Evolutionary conservation across 1,140 invertebrate species (phyloP).

Genomic region (Asobara japonica): DNA sequence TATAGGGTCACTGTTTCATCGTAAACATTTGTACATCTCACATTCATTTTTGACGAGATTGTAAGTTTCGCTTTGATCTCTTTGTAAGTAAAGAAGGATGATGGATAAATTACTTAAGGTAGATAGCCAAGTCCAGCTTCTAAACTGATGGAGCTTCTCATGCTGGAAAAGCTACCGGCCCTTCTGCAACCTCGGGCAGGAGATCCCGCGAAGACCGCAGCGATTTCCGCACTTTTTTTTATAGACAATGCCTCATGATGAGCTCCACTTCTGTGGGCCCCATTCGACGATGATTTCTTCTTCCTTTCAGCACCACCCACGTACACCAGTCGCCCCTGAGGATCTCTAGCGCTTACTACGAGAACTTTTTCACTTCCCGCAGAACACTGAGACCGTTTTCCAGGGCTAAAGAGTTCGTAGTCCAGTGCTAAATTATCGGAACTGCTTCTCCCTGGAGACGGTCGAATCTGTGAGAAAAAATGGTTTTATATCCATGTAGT

Average conservation of each 20-base stretch:
- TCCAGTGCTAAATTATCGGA: constrained; percentile 76
- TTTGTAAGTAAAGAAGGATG: not conserved
- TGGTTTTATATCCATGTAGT: not conserved
- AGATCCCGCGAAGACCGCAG: constrained; percentile 76
- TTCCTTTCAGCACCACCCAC: constrained; percentile 66
- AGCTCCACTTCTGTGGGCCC: constrained; percentile 41
- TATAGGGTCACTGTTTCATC: too few species aligned
- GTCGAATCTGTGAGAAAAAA: constrained; percentile 44
- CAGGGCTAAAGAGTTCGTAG: constrained; percentile 75
- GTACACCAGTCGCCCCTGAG: constrained; percentile 67
- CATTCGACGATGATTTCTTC: constrained; percentile 51
- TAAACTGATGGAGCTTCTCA: constrained; percentile 59
- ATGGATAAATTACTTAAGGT: constrained; percentile 45
- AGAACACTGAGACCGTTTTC: constrained; percentile 57
- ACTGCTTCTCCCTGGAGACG: constrained; percentile 55
- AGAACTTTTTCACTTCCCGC: constrained; percentile 64
- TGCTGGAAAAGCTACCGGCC: constrained; percentile 57
- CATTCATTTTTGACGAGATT: too few species aligned
- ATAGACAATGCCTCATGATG: constrained; percentile 81
- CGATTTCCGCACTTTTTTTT: constrained; percentile 89
- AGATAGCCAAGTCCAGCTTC: constrained; percentile 63
- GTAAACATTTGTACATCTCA: too few species aligned
- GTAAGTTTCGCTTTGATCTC: not conserved
- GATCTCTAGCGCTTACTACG: constrained; percentile 69
- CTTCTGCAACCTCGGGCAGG: constrained; percentile 50